Base-by-base conservation (phyloP, 2,113 vertebrate genomes). In the Aldabrachelys gigantea region DNA sequence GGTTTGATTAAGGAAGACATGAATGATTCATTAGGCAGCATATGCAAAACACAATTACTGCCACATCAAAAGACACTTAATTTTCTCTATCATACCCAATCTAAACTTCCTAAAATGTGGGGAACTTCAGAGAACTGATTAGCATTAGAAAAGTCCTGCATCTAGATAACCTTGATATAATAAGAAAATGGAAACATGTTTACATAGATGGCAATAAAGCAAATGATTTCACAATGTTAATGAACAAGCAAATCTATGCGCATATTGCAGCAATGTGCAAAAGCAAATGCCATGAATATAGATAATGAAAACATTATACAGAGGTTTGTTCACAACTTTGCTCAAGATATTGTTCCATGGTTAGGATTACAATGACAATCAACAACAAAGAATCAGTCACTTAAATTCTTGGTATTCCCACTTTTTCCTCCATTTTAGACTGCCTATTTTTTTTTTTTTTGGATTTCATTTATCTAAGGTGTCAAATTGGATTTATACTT, bases 111-210 rank as follows among this genome's bases (percentile, higher is more conserved):
- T 85, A 27, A 84, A 95, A 91, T 54, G 85, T 14, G 21, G 86
- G 56, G 44, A 96, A 94, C 88, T 50, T 59, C 52, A 84, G 62
- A 27, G 76, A 89, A 93, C 25, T 81, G 35, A 91, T 88, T 62
- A 96, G n/a, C 47, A 80, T 92, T 88, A 84, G 90, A 95, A 75
- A 88, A 84, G 52, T 83, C 81, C 31, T 79, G 62, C 82, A 79
- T 87, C 75, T 89, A 79, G 57, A 85, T 81, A 93, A 94, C 8
- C 44, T 75, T 89, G 53, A 11, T 59, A 21, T 89, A 88, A 93
- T 54, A 83, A 88, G 88, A 94, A 84, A 83, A 22, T 19, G 19
- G 96, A 93, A 89, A 38, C 57, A 78, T 44, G 49, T 86, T 96
- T 88, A 88, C 3, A 56, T 24, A 88, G 90, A 86, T 27, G 44